A percentile compares a stretch with the other conserved stretches of the same genome.
Evolutionary conservation across 1,140 invertebrate species (phyloP).

Genomic region (Galleria mellonella): DNA sequence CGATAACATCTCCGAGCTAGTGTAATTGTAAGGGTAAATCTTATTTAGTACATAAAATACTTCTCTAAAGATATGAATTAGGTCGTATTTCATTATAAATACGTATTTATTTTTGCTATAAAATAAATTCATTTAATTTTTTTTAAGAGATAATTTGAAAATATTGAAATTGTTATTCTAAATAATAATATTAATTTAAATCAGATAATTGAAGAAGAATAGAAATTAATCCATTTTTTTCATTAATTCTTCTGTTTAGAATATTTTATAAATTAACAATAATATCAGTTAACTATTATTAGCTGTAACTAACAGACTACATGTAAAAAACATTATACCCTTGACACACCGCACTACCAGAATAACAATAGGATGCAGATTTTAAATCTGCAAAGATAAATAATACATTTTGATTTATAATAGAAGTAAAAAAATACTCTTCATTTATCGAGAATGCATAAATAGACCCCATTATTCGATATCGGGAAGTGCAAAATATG

Average conservation of each 20-base stretch:
- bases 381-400: conserved; percentile 70
- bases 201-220: no score
- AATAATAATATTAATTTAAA: conserved; percentile 25
- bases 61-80: no score
- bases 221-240: no score
- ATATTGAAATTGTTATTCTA: conserved; percentile 26
- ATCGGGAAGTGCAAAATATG: conserved; percentile 72
- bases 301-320: conserved; percentile 16
- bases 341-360: conserved; percentile 67
- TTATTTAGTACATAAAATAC: no score
- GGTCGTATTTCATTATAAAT: no score
- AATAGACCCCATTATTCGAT: conserved; percentile 71
- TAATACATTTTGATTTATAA: conserved; percentile 75
- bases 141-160: no score
- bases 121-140: no score
- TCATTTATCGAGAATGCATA: conserved; percentile 72
- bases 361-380: conserved; percentile 73
- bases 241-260: no score
- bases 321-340: conserved; percentile 63
- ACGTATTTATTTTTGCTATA: no score
- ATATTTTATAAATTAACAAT: no score
- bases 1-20: conserved; percentile 31
- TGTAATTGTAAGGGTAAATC: background rate
- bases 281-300: background rate
- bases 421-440: conserved; percentile 70